Conservation (phyloP, 2,888 invertebrate species). For the Phengaris arion region DNA sequence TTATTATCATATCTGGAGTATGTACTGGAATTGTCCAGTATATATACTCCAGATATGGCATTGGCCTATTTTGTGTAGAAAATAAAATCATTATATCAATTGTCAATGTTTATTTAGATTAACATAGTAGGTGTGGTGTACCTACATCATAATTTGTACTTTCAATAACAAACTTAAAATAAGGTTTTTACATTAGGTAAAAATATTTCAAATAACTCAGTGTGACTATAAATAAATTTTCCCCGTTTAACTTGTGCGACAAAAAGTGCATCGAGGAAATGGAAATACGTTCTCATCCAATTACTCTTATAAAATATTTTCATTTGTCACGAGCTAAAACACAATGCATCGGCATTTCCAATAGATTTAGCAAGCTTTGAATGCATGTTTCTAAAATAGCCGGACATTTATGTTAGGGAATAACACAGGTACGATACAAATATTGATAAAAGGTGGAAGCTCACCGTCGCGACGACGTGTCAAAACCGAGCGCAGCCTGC, state of each 20-base stretch:
- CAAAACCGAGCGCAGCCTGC: constrained; percentile 47
- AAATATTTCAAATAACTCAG: background rate
- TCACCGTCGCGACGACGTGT: constrained; percentile 49
- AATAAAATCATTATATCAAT: too few species aligned
- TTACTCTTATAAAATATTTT: constrained; percentile 11
- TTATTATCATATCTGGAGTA: too few species aligned
- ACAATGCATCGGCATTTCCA: constrained; percentile 16
- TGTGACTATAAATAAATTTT: background rate
- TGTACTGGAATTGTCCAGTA: too few species aligned
- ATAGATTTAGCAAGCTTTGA: constrained; percentile 23
- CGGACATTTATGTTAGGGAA: constrained; percentile 29
- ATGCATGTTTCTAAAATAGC: constrained; percentile 24
- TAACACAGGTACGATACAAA: constrained; percentile 39
- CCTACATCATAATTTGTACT: too few species aligned
- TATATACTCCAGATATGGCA: too few species aligned
- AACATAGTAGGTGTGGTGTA: too few species aligned
- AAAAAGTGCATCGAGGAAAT: constrained; percentile 7
- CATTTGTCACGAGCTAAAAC: constrained; percentile 8
- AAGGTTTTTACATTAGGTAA: too few species aligned
- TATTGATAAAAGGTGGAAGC: constrained; percentile 41
- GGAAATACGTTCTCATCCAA: constrained; percentile 6
- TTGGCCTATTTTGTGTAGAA: too few species aligned
- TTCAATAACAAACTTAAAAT: too few species aligned
- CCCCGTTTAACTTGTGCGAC: background rate
- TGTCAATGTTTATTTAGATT: too few species aligned